A percentile compares a stretch with the other conserved stretches of the same genome.
Conservation (phyloP, 2,797 vertebrate species). For the Microcaecilia unicolor region DNA sequence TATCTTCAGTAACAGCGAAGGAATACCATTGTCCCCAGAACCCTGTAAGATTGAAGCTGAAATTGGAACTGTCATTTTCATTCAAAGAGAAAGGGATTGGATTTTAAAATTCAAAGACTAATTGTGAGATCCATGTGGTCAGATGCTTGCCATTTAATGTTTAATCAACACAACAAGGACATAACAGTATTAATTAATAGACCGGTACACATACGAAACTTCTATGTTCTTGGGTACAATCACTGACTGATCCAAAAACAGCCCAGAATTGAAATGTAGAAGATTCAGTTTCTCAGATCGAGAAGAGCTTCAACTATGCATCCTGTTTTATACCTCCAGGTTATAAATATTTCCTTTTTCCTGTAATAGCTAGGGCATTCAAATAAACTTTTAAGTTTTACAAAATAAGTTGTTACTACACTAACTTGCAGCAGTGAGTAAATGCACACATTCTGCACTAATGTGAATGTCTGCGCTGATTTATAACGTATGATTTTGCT, state of each 20-base stretch:
- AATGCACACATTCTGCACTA: too few species aligned
- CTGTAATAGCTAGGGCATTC: too few species aligned
- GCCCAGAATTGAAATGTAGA: background rate
- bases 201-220: slow-evolving; percentile 29
- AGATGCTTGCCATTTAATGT: slow-evolving; percentile 66
- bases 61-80: slow-evolving; percentile 60
- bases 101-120: slow-evolving; percentile 73
- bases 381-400: too few species aligned
- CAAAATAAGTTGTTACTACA: too few species aligned
- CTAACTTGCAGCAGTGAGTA: too few species aligned
- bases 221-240: slow-evolving; percentile 24
- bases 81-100: slow-evolving; percentile 56
- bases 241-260: slow-evolving; percentile 15
- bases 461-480: too few species aligned
- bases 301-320: too few species aligned
- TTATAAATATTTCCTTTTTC: too few species aligned
- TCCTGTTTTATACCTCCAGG: too few species aligned
- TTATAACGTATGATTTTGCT: too few species aligned
- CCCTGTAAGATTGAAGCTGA: slow-evolving; percentile 78
- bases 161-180: slow-evolving; percentile 64
- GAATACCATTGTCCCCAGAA: slow-evolving; percentile 64
- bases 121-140: slow-evolving; percentile 73
- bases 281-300: too few species aligned
- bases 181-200: slow-evolving; percentile 77
- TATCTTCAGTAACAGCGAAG: too few species aligned